Evolutionary conservation across 1,140 invertebrate species (phyloP), one percentile per base, ranked within the genome.

Genomic region (Drosophila truncata): DNA sequence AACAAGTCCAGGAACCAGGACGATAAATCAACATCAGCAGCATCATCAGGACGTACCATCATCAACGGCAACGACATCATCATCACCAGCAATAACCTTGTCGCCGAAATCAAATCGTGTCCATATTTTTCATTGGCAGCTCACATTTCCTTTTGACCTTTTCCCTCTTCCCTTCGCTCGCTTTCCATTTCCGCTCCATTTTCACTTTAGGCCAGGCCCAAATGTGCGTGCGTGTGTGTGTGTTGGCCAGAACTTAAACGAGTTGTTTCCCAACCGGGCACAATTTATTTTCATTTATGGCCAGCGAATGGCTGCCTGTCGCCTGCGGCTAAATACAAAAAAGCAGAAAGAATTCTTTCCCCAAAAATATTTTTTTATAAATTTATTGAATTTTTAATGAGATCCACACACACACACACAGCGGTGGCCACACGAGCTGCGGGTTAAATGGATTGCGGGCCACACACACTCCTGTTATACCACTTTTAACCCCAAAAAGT

Each of bases 361-460:
- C 7, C 9, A 47, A 31, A 41, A 49, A 64, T 31, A 13, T 50
- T 61, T 71, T 78, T 46, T 71, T 58, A 58, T 31, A 77, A 65
- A 81, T 78, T 78, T 82, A 82, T 82, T 82, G 78, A 61, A 81
- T 65, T 82, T 69, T 71, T 61, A 64, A 77, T 77, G 44, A 76
- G 52, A 29, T 29, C 39, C 44, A 23, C 37, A 41, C 49, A 29
- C 25, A 20, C 42, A 39, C 61, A 27, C 49, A 14, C 29, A 16
- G 35, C 25, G n/a, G n/a, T 3, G 10, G 37, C 27, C 55, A 31
- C 55, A 41, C 54, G 35, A 61, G 55, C 29, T n/a, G 9, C 4
- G 20, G 20, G 9, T 25, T 77, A 59, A 70, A 59, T 72, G 52
- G 52, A 50, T 65, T 65, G 42, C 61, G 33, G 55, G 39, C 9